A percentile compares a stretch with the other conserved stretches of the same genome.
These are phyloP conservation scores for Harmothoe impar DNA, from an alignment of 2,888 invertebrate genomes.

Conservation along the genomic window DNA sequence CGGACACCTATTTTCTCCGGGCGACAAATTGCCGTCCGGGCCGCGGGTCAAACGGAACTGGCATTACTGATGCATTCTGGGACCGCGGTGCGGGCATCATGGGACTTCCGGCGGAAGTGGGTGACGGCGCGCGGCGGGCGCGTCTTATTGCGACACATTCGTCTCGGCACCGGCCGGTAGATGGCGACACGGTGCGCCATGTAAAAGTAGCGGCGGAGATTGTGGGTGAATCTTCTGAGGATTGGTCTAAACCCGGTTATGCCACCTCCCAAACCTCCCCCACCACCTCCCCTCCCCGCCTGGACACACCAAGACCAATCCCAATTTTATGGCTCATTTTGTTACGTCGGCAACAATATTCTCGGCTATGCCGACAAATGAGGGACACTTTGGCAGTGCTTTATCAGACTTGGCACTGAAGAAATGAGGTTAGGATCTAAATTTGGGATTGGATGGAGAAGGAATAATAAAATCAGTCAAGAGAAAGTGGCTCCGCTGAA, in stretches of 20 bases:
- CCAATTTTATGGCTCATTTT: slow-evolving; percentile 26
- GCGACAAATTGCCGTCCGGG: slow-evolving; percentile 27
- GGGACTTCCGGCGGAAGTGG: slow-evolving; percentile 55
- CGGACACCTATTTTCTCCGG: background rate
- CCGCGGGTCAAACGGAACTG: slow-evolving; percentile 58
- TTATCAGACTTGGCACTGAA: background rate
- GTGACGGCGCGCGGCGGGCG: slow-evolving; percentile 43
- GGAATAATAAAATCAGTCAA: too few species aligned
- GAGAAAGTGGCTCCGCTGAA: too few species aligned
- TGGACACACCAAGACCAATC: slow-evolving; percentile 12
- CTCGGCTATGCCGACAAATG: slow-evolving; percentile 29
- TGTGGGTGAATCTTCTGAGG: slow-evolving; percentile 41
- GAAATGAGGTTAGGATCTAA: slow-evolving; percentile 6
- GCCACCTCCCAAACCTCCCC: background rate
- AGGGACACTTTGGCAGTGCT: background rate
- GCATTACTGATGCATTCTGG: slow-evolving; percentile 63
- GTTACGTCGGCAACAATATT: slow-evolving; percentile 35
- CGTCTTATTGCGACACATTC: slow-evolving; percentile 43
- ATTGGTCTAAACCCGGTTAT: slow-evolving; percentile 46
- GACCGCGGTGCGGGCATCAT: slow-evolving; percentile 30
- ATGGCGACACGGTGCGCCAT: background rate
- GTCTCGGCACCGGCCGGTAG: background rate
- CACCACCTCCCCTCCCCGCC: background rate
- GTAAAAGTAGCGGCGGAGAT: slow-evolving; percentile 32
- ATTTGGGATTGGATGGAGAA: background rate